Evolutionary conservation across 92 coral and sea anemone species (phyloP).

Genomic region (Epizoanthus stellaris): DNA sequence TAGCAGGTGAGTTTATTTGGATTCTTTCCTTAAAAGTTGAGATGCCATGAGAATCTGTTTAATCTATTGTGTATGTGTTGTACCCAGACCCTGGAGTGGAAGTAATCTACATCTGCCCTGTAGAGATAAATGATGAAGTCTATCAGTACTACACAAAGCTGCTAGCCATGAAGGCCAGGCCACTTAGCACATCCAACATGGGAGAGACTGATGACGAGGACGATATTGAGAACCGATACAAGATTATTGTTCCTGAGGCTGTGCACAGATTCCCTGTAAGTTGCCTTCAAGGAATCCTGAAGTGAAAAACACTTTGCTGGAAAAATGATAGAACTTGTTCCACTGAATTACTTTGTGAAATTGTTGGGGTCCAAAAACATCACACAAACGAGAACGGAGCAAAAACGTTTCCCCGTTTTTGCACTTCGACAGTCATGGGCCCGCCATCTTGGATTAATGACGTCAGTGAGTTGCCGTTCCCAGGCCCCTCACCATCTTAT

Average conservation of each 20-base stretch:
- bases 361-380: no score
- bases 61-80: not conserved
- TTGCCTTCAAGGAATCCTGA: not conserved
- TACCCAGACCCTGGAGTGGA: conserved; percentile 87
- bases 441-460: no score
- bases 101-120: conserved; percentile 93
- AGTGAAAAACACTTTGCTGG: no score
- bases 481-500: no score
- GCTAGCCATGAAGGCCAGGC: conserved; percentile 92
- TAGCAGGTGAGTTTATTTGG: conserved; percentile 71
- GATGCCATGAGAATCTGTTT: not conserved
- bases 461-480: no score
- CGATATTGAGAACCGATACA: conserved; percentile 88
- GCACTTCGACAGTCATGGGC: no score
- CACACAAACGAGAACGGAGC: no score
- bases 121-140: conserved; percentile 93
- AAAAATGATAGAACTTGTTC: no score
- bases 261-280: conserved; percentile 96
- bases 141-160: conserved; percentile 96
- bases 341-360: no score
- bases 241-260: conserved; percentile 94
- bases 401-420: no score
- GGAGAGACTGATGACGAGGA: conserved; percentile 66
- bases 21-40: not conserved
- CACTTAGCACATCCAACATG: conserved; percentile 40